Evolutionary conservation across 2,113 vertebrate genomes (phyloP).

Genomic region (Gallinago paraguaiae): DNA sequence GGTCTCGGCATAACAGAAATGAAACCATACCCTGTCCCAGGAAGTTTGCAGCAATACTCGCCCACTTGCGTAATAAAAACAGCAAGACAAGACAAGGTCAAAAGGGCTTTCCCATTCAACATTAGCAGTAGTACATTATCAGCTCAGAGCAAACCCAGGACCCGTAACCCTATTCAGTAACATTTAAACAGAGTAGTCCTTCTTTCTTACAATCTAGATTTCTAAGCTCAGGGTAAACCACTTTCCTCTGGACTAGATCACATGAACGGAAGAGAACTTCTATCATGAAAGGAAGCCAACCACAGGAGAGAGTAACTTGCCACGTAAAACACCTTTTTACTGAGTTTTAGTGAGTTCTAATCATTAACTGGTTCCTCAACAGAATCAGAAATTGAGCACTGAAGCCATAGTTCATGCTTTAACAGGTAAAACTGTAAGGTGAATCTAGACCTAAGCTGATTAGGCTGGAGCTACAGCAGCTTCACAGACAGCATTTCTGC

Average conservation of each 20-base stretch:
- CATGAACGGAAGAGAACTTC: neutral
- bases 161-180: neutral
- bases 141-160: neutral
- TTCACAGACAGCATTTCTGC: neutral
- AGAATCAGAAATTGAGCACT: neutral
- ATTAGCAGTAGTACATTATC: neutral
- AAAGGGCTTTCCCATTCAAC: neutral
- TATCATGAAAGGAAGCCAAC: neutral
- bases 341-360: neutral
- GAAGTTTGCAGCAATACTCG: neutral
- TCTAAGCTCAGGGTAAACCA: neutral
- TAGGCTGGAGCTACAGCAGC: neutral
- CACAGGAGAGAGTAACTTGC: neutral
- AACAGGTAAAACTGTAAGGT: neutral
- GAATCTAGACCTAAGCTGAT: neutral
- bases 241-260: neutral
- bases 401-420: neutral
- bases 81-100: neutral
- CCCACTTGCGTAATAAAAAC: neutral
- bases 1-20: neutral
- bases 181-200: neutral
- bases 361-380: neutral
- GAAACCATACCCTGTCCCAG: neutral
- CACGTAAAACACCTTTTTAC: neutral
- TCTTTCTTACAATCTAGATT: neutral